Percentiles rank a stretch among this genome's conserved stretches.
These are phyloP conservation scores for Rhinophrynus dorsalis DNA, from an alignment of 2,797 vertebrate species.

Conservation along the genomic window DNA sequence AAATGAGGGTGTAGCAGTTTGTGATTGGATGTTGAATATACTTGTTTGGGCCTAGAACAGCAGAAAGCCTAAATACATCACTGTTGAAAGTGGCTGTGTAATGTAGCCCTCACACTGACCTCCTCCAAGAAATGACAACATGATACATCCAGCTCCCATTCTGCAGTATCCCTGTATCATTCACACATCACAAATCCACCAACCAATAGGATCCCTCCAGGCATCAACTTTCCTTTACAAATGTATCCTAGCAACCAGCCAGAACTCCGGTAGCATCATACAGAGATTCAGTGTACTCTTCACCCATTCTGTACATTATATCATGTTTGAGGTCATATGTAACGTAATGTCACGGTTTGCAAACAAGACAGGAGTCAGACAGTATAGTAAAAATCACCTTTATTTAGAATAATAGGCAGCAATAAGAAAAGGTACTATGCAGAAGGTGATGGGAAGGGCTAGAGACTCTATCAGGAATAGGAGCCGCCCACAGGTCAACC, in stretches of 20 bases:
- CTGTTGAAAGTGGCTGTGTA: too few species aligned
- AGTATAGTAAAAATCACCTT: too few species aligned
- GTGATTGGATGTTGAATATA: too few species aligned
- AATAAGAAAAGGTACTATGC: too few species aligned
- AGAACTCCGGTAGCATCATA: background rate
- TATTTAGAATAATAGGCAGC: too few species aligned
- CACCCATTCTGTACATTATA: background rate
- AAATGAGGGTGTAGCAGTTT: background rate
- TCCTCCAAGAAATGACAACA: background rate
- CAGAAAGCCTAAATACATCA: too few species aligned
- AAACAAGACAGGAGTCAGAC: too few species aligned
- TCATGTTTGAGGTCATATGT: background rate
- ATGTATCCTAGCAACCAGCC: slow-evolving; percentile 9
- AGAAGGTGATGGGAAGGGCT: too few species aligned
- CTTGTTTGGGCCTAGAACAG: too few species aligned
- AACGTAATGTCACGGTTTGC: too few species aligned
- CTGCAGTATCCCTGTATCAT: background rate
- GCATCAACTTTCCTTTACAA: background rate
- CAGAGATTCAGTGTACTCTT: background rate
- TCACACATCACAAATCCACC: background rate
- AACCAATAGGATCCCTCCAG: background rate
- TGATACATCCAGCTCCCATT: background rate
- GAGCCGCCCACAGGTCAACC: too few species aligned
- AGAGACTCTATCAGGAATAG: too few species aligned
- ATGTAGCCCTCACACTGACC: background rate